Percentiles rank a stretch among this genome's conserved stretches.
Evolutionary conservation across 1,140 invertebrate genomes (phyloP).

Genomic region (Lethocerus indicus): DNA sequence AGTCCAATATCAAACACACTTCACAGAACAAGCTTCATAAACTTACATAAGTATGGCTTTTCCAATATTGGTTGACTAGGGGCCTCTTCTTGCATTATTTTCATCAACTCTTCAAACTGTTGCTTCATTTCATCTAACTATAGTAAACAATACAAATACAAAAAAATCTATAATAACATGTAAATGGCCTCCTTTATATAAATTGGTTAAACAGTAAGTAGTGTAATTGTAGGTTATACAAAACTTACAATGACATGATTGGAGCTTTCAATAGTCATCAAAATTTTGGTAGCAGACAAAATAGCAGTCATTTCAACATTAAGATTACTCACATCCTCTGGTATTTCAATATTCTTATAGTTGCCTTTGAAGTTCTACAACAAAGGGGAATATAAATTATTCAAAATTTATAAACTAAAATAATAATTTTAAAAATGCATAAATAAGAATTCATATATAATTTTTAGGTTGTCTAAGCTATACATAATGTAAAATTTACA

Average conservation of each 20-base stretch:
- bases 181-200: too few species aligned
- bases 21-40: background rate
- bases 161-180: background rate
- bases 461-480: too few species aligned
- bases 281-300: constrained; percentile 3
- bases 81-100: constrained; percentile 7
- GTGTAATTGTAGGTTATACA: too few species aligned
- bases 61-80: background rate
- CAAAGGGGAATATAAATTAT: too few species aligned
- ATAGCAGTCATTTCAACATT: constrained; percentile 7
- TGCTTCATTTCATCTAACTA: background rate
- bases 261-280: constrained; percentile 2
- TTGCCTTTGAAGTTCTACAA: too few species aligned
- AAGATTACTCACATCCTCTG: background rate
- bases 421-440: too few species aligned
- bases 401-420: too few species aligned
- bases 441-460: too few species aligned
- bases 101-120: constrained; percentile 4
- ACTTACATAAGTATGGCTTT: constrained; percentile 7
- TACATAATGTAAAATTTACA: too few species aligned
- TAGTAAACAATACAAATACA: background rate
- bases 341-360: background rate
- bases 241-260: background rate
- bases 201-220: too few species aligned
- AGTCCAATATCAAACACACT: too few species aligned